These are phyloP conservation scores for Gallinago undulata DNA, from an alignment of 2,113 vertebrate species.

Conservation along the genomic window DNA sequence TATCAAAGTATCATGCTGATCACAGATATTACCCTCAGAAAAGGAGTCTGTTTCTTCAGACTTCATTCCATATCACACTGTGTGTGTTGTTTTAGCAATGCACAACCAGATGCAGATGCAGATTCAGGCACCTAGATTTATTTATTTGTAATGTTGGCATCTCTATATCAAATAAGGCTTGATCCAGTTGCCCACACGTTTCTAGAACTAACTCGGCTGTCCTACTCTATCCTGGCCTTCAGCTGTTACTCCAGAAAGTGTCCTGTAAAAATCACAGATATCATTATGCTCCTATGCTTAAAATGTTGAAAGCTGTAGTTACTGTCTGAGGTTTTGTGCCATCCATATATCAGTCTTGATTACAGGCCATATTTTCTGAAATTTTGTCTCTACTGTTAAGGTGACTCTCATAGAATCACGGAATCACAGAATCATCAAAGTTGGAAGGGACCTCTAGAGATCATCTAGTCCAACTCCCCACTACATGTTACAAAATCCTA, in stretches of 20 bases:
- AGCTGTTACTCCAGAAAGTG: not conserved
- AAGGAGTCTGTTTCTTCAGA: not conserved
- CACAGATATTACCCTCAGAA: not conserved
- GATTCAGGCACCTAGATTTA: not conserved
- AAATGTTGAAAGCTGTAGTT: not conserved
- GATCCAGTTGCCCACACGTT: not conserved
- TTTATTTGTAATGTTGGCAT: not conserved
- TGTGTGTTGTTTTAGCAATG: not conserved
- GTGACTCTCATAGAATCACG: not conserved
- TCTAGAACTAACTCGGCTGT: not conserved
- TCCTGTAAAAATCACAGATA: not conserved
- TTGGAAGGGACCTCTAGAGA: too few relatives aligned
- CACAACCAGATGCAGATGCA: not conserved
- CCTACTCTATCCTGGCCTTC: not conserved
- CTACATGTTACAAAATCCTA: not conserved
- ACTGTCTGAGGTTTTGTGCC: not conserved
- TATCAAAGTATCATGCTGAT: not conserved
- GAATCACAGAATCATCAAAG: too few relatives aligned
- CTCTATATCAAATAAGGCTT: accelerated
- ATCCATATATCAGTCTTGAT: not conserved
- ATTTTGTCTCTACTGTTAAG: not conserved
- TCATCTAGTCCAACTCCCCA: too few relatives aligned
- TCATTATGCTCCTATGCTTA: not conserved
- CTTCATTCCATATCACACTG: not conserved
- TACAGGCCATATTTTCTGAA: not conserved